Evolutionary conservation across 2,113 vertebrate species (phyloP), one percentile per base, ranked within the genome.

Genomic region (Laticauda colubrina): DNA sequence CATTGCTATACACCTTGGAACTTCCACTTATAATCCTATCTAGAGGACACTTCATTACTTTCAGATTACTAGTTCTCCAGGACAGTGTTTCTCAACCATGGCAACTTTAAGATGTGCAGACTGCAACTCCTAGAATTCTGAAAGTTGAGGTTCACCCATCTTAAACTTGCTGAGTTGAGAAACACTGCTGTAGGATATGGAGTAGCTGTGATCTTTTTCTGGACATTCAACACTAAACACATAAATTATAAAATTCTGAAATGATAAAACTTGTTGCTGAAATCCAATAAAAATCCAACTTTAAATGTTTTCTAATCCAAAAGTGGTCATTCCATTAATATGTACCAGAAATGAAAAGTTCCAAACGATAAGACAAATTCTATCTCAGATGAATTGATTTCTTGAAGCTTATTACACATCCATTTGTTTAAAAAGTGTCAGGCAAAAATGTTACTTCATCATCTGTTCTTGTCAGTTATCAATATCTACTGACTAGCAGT

Each of bases 381-480:
- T 90, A 90, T 94, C 90, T 86, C 45, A 10, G 90, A 93, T 34
- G 81, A 81, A 51, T 69, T 48, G 57, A n/a, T 89, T 89, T 81
- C 85, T 90, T 39, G 7, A 93, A 94, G 21, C 20, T 34, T 55
- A 48, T 53, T 45, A 15, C 64, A 61, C 59, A 43, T 56, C 85
- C 56, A 57, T 43, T 56, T n/a, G 21, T 48, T 53, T 26, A 20
- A 12, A 61, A 89, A 75, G 85, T 34, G 26, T 3, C 57, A 51
- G 14, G 45, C 0, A 64, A 3, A 53, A 3, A 91, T 9, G 0
- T 0, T 0, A 55, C 51, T 88, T 69, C 0, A 0, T 45, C 0
- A 2, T 0, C 81, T 53, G 48, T 2, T 45, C 93, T 53, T 43
- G 5, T 0, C 0, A 0, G 51, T 24, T 2, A 51, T 0, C 0